Evolutionary conservation across 2,113 vertebrate genomes (phyloP).

Genomic region (Saguinus imperator): DNA sequence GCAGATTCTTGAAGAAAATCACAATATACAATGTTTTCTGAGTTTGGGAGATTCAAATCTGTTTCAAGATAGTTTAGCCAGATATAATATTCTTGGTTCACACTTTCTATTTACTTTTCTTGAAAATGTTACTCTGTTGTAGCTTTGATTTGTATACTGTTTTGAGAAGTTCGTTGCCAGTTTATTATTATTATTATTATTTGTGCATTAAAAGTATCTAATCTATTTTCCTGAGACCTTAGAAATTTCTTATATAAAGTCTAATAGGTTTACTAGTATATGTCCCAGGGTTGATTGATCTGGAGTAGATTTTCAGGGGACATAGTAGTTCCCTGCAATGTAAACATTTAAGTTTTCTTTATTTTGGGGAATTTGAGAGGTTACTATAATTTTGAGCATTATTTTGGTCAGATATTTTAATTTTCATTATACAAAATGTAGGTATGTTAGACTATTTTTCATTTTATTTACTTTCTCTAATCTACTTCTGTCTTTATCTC

Average conservation of each 20-base stretch:
- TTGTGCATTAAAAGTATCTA: neutral
- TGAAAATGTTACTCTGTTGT: neutral
- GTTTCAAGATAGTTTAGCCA: neutral
- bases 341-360: neutral
- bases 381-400: neutral
- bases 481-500: neutral
- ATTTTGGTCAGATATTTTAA: neutral
- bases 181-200: neutral
- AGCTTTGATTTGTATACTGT: neutral
- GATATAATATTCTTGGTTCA: neutral
- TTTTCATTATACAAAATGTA: neutral
- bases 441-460: neutral
- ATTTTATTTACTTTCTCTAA: neutral
- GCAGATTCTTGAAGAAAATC: neutral
- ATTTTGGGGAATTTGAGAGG: neutral
- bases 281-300: neutral
- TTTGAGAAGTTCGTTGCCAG: neutral
- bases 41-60: neutral
- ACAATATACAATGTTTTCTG: neutral
- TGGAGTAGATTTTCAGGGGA: neutral
- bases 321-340: neutral
- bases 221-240: neutral
- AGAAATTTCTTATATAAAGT: neutral
- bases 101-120: neutral
- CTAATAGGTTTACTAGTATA: neutral